Base-by-base conservation (phyloP, 1,140 invertebrate species). In the Pseudomyrmex cubaensis region DNA sequence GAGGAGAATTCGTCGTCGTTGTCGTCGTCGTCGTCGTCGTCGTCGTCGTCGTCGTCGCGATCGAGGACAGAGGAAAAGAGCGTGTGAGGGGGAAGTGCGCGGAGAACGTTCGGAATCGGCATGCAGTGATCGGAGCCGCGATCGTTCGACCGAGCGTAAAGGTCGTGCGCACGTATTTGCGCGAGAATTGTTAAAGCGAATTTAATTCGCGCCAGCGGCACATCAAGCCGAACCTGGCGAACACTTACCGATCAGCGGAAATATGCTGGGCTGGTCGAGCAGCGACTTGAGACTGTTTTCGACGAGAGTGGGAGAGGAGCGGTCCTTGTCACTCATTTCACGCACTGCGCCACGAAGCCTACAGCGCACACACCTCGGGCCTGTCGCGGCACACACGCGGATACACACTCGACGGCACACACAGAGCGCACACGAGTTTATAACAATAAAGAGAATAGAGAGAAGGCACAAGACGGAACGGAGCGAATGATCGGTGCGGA, bases 271-370 rank as follows among this genome's bases (percentile, higher is more conserved):
- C 90, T 96, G 95, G 94, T 96, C 96, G 94, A 96, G 96, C 94
- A 96, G 95, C 87, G 95, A 96, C 95, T 97, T 97, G 95, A 97
- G 96, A 95, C 96, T 96, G 95, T 96, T 96, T 96, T 97, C 96
- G 95, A 96, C 96, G 93, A 96, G 96, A 95, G 95, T 96, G 94
- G 96, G 96, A 95, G 96, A 96, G 93, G 96, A 96, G 95, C 96
- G 95, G 95, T 96, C 96, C 95, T 96, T 96, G 95, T 97, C 96
- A 95, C 96, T 97, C 96, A 97, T 97, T 95, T 95, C 93, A 94
- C 92, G 92, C 92, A 92, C 91, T 91, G 90, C 92, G 92, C 90
- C 91, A 91, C 87, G 78, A 87, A 89, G 87, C 84, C 83, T 77
- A 67, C 62, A 35, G 76, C 63, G 80, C 87, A 86, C 84, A 75